phyloP scores from a whole-genome alignment of 2,888 invertebrate genomes.

The Tinea trinotella region DNA sequence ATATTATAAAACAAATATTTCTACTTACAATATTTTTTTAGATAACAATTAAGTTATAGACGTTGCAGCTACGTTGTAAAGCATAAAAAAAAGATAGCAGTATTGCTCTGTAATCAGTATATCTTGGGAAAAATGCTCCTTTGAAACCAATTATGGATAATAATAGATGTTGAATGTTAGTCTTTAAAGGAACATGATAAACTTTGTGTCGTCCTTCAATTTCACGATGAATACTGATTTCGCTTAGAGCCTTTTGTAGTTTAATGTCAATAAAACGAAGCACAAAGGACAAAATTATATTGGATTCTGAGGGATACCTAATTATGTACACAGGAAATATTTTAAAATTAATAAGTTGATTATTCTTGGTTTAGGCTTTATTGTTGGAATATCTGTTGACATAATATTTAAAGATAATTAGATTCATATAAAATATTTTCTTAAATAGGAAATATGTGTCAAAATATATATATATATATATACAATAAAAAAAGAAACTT shows the following conservation, averaged over 20 bases:
- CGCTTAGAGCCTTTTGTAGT: slow-evolving; percentile 7
- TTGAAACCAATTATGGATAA: slow-evolving; percentile 1
- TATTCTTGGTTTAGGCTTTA: neutral
- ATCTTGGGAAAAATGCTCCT: too few species aligned
- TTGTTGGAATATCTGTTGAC: too few species aligned
- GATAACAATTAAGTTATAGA: too few species aligned
- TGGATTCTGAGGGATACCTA: slow-evolving; percentile 1
- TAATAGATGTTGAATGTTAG: neutral
- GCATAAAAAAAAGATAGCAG: too few species aligned
- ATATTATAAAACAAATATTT: neutral
- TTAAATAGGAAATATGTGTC: too few species aligned
- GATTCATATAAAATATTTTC: too few species aligned
- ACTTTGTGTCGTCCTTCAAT: slow-evolving; percentile 6
- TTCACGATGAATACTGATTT: neutral
- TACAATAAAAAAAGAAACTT: too few species aligned
- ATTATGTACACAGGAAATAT: slow-evolving; percentile 1
- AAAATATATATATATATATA: too few species aligned
- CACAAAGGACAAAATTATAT: slow-evolving; percentile 1
- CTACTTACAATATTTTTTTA: too few species aligned
- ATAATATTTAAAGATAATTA: too few species aligned
- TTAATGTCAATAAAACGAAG: neutral
- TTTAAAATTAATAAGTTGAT: neutral
- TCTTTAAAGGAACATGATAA: neutral
- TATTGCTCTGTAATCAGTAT: too few species aligned
- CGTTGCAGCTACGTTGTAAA: too few species aligned